These are phyloP conservation scores for Misgurnus anguillicaudatus DNA, from an alignment of 2,113 vertebrate genomes.

Conservation along the genomic window DNA sequence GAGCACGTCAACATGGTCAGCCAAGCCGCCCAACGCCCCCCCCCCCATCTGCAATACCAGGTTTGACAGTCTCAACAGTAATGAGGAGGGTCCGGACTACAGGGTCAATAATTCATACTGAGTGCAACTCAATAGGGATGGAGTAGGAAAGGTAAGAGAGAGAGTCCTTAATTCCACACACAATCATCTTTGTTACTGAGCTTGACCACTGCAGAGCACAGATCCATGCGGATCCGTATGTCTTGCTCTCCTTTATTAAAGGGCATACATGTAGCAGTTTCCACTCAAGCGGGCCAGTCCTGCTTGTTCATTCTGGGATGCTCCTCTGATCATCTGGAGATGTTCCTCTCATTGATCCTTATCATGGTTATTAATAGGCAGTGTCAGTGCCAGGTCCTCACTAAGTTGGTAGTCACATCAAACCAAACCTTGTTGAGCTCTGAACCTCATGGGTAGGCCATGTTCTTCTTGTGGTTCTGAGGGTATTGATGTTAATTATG, in stretches of 20 bases:
- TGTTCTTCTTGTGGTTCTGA: conserved; percentile 22
- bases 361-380: conserved; percentile 56
- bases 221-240: conserved; percentile 63
- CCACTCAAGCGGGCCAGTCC: conserved; percentile 50
- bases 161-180: conserved; percentile 42
- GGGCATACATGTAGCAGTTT: conserved; percentile 67
- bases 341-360: conserved; percentile 63
- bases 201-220: conserved; percentile 57
- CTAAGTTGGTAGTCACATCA: conserved; percentile 45
- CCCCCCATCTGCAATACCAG: conserved; percentile 67
- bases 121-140: conserved; percentile 68
- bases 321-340: conserved; percentile 63
- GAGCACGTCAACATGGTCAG: conserved; percentile 69
- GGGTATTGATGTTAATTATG: conserved; percentile 35
- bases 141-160: conserved; percentile 45
- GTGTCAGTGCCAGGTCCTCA: conserved; percentile 29
- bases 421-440: conserved; percentile 34
- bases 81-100: conserved; percentile 74
- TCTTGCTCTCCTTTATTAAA: conserved; percentile 68
- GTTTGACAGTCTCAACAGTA: conserved; percentile 73
- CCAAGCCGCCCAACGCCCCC: conserved; percentile 58
- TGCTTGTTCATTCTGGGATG: conserved; percentile 64
- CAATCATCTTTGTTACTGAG: conserved; percentile 50
- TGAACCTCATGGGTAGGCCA: conserved; percentile 30
- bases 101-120: conserved; percentile 79